Conservation (phyloP, 2,888 invertebrate species). For the Maniola hyperantus region DNA sequence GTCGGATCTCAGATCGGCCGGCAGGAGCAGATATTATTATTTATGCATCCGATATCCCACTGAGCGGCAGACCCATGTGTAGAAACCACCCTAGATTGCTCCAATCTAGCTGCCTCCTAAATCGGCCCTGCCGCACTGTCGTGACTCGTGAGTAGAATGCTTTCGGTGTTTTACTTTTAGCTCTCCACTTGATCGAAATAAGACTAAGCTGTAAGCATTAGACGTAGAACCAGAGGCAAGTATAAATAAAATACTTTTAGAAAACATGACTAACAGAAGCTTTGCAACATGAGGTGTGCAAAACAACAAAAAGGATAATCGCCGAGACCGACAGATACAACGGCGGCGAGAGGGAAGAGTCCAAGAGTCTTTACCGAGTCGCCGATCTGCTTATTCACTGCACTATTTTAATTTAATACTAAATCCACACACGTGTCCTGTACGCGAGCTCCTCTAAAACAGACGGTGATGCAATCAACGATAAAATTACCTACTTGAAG, state of each 20-base stretch:
- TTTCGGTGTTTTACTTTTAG: too few relatives aligned
- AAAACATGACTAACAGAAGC: slow-evolving; percentile 45
- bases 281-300: slow-evolving; percentile 43
- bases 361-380: slow-evolving; percentile 41
- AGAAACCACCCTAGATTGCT: too few relatives aligned
- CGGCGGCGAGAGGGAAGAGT: slow-evolving; percentile 40
- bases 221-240: slow-evolving; percentile 21
- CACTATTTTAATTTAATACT: slow-evolving; percentile 69
- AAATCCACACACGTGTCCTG: slow-evolving; percentile 64
- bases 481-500: slow-evolving; percentile 15
- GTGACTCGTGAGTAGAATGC: too few relatives aligned
- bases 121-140: too few relatives aligned
- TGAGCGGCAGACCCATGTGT: too few relatives aligned
- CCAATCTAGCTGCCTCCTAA: too few relatives aligned
- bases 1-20: too few relatives aligned
- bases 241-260: slow-evolving; percentile 34
- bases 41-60: too few relatives aligned
- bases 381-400: slow-evolving; percentile 64
- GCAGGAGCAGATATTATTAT: too few relatives aligned
- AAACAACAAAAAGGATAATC: slow-evolving; percentile 45
- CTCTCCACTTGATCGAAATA: background rate
- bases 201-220: background rate
- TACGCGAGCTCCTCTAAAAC: slow-evolving; percentile 47
- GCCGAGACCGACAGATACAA: slow-evolving; percentile 41
- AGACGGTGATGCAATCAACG: slow-evolving; percentile 52